A percentile compares a stretch with the other conserved stretches of the same genome.
Conservation (phyloP, 1,140 invertebrate species). For the Lerema accius region DNA sequence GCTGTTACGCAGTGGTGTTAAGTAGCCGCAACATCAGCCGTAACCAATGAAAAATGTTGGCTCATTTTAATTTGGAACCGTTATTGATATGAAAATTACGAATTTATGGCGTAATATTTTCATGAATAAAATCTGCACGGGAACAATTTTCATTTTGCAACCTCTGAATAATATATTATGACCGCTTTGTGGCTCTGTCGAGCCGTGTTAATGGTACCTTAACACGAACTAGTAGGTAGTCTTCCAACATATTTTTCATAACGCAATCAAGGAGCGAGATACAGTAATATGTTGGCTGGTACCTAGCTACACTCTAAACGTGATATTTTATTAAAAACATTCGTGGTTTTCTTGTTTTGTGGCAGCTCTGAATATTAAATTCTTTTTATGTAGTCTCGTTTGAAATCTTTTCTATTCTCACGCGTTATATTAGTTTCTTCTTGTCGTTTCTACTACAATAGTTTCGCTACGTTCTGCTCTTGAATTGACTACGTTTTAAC, state of each 20-base stretch:
- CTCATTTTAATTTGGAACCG: constrained; percentile 30
- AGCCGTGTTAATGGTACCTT: constrained; percentile 45
- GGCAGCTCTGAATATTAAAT: constrained; percentile 18
- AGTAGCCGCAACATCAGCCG: constrained; percentile 19
- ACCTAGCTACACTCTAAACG: constrained; percentile 12
- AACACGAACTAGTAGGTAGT: constrained; percentile 38
- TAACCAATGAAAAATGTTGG: constrained; percentile 31
- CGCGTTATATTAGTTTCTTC: background rate
- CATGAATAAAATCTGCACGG: constrained; percentile 48
- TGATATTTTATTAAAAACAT: constrained; percentile 12
- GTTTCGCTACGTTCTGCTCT: background rate
- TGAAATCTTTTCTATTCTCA: background rate
- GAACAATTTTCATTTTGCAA: constrained; percentile 52
- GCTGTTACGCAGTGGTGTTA: constrained; percentile 19
- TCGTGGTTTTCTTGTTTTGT: constrained; percentile 4
- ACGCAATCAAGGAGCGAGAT: constrained; percentile 26
- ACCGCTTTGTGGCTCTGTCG: constrained; percentile 43
- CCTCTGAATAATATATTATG: constrained; percentile 54
- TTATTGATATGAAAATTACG: constrained; percentile 50
- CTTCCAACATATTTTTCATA: constrained; percentile 30
- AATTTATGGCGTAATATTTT: constrained; percentile 49
- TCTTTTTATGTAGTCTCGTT: background rate
- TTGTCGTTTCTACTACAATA: background rate
- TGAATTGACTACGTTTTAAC: background rate
- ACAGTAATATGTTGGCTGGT: constrained; percentile 1